These are phyloP conservation scores for Campoletis raptor DNA, from an alignment of 2,888 invertebrate species.

Conservation along the genomic window DNA sequence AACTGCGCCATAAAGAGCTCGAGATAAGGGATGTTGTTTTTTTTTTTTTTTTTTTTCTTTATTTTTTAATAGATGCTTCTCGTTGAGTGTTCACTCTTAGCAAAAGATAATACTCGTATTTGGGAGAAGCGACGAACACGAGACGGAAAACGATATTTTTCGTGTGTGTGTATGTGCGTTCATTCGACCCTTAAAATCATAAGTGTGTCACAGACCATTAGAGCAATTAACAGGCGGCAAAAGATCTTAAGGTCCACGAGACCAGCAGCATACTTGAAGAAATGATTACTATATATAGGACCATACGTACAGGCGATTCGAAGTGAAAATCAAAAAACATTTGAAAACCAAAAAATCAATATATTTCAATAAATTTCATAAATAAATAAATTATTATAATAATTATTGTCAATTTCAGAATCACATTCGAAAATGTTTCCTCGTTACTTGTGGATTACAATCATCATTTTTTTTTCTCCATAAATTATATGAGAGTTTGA, in stretches of 20 bases:
- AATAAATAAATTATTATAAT: not conserved
- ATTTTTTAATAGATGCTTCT: not conserved
- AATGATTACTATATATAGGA: conserved; percentile 28
- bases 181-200: conserved; percentile 73
- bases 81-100: conserved; percentile 37
- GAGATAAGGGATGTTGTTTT: conserved; percentile 7
- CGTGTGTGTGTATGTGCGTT: conserved; percentile 30
- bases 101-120: conserved; percentile 28
- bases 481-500: not conserved
- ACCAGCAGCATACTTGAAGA: conserved; percentile 28
- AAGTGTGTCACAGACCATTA: conserved; percentile 80
- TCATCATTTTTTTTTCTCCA: not conserved
- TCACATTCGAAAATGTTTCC: not conserved
- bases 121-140: conserved; percentile 56
- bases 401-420: not conserved
- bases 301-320: conserved; percentile 23
- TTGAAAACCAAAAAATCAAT: not conserved
- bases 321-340: not conserved
- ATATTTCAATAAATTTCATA: not conserved
- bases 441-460: not conserved
- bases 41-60: not conserved
- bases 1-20: conserved; percentile 1
- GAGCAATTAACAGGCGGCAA: conserved; percentile 79
- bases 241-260: conserved; percentile 71
- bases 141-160: conserved; percentile 56